Evolutionary conservation across 1,140 invertebrate genomes (phyloP).

Genomic region (Belonocnema kinseyi): DNA sequence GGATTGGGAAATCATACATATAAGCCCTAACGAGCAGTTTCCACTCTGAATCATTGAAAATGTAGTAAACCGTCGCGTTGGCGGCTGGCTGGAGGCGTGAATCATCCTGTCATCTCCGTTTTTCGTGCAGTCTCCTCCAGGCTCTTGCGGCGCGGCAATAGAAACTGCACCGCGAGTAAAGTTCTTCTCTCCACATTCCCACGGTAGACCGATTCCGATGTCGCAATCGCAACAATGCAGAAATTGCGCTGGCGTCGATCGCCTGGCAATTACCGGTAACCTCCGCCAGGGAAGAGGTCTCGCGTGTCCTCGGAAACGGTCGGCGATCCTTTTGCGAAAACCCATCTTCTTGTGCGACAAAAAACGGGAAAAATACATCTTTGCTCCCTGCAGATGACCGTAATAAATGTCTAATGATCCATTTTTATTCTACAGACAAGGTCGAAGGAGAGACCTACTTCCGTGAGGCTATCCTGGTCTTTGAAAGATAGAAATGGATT

Average conservation of each 20-base stretch:
- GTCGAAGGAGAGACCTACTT: no score
- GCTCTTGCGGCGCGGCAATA: not conserved
- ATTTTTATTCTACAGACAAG: no score
- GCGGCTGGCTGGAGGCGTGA: conserved; percentile 44
- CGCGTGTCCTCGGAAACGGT: conserved; percentile 39
- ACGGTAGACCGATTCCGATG: conserved; percentile 63
- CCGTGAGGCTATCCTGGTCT: no score
- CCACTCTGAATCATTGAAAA: conserved; percentile 55
- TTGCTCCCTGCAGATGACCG: no score
- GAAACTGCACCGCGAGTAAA: conserved; percentile 40
- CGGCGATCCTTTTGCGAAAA: conserved; percentile 25
- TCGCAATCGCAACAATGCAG: conserved; percentile 68
- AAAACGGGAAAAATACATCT: not conserved
- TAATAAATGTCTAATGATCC: no score
- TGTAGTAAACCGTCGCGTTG: conserved; percentile 48
- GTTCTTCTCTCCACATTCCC: conserved; percentile 56
- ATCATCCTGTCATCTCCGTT: conserved; percentile 58
- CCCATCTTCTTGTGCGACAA: conserved; percentile 4
- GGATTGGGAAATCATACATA: conserved; percentile 30
- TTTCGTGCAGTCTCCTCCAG: conserved; percentile 36
- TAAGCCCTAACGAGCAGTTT: conserved; percentile 37
- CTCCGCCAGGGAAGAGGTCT: conserved; percentile 31
- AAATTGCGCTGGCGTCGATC: conserved; percentile 60
- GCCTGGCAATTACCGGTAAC: conserved; percentile 55
- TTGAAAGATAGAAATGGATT: no score